Percentiles rank a stretch among this genome's conserved stretches.
Evolutionary conservation across 1,140 invertebrate genomes (phyloP).

Genomic region (Sitophilus oryzae): DNA sequence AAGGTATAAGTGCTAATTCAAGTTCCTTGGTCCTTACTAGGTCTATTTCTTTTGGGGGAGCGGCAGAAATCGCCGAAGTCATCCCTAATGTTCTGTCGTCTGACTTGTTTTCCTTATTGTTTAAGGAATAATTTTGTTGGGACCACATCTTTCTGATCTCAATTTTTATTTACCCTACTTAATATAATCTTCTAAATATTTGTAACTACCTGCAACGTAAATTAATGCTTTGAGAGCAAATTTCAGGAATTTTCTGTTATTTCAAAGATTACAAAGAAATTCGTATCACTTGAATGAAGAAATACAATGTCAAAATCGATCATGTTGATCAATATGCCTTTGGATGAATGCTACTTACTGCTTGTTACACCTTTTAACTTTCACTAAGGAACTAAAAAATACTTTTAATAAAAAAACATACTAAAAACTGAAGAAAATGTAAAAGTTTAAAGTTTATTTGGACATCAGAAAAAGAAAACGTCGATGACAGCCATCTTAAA

Average conservation of each 20-base stretch:
- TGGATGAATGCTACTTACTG: not conserved
- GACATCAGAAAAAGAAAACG: not conserved
- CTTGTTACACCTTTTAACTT: not conserved
- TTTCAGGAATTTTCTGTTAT: too few species aligned
- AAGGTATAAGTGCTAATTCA: constrained; percentile 74
- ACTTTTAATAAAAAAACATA: not conserved
- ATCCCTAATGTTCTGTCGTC: constrained; percentile 64
- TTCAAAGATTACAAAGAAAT: not conserved
- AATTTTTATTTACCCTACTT: too few species aligned
- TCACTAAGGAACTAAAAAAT: not conserved
- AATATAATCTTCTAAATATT: too few species aligned
- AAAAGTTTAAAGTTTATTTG: not conserved
- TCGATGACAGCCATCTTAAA: not conserved
- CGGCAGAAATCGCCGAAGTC: constrained; percentile 88
- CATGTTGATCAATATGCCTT: not conserved
- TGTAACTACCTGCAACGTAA: too few species aligned
- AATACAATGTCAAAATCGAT: constrained; percentile 15
- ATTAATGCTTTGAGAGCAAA: too few species aligned
- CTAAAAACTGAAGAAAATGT: not conserved
- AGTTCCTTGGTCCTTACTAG: constrained; percentile 76
- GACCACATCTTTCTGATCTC: constrained; percentile 34
- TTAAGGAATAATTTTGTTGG: constrained; percentile 20
- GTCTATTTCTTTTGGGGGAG: constrained; percentile 81
- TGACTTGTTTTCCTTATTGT: constrained; percentile 34
- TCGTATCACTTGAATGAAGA: not conserved